Conservation (phyloP, 2,797 vertebrate species). For the Dermochelys coriacea region DNA sequence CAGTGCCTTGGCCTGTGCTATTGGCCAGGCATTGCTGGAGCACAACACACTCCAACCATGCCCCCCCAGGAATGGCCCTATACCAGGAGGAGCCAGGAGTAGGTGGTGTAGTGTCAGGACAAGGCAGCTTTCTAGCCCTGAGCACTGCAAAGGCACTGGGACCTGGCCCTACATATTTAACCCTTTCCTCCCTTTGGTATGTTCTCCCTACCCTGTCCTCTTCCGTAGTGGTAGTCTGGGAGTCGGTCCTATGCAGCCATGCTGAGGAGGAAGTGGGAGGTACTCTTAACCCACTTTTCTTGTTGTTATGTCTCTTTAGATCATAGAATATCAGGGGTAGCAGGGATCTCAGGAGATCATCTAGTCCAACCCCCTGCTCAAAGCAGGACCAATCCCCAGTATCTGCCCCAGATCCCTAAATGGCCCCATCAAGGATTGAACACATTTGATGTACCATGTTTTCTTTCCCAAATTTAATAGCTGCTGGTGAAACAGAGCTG, state of each 20-base stretch:
- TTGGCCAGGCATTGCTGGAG: background rate
- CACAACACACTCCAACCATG: background rate
- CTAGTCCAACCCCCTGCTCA: too few relatives aligned
- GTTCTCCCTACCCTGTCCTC: background rate
- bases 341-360: too few relatives aligned
- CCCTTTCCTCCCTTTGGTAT: background rate
- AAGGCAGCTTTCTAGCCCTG: background rate
- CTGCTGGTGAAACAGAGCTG: accelerated
- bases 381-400: too few relatives aligned
- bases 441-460: background rate
- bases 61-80: background rate
- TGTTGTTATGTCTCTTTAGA: background rate
- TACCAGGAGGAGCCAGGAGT: background rate
- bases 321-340: too few relatives aligned
- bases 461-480: accelerated
- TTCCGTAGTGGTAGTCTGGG: background rate
- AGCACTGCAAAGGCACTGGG: background rate
- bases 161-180: background rate
- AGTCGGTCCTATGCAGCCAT: background rate
- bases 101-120: background rate
- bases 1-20: background rate
- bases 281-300: accelerated
- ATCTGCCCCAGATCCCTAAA: too few relatives aligned
- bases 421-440: too few relatives aligned
- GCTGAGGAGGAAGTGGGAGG: background rate